Base-by-base conservation (phyloP, 2,113 vertebrate species). In the Narcine bancroftii region DNA sequence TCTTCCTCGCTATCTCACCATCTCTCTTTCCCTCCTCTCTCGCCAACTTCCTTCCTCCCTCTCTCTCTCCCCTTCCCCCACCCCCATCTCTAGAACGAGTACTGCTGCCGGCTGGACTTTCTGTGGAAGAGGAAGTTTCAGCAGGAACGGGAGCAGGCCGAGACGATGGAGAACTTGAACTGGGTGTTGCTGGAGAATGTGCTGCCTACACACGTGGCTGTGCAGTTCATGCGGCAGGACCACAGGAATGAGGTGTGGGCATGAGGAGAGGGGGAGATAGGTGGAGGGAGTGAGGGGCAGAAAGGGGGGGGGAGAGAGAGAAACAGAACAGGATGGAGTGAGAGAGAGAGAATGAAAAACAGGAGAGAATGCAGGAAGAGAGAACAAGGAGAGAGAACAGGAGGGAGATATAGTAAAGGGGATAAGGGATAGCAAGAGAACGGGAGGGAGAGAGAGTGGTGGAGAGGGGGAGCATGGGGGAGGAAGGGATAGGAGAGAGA, bases 161-260 rank as follows among this genome's bases (percentile, higher is more conserved):
- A 98, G 94, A 98, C 95, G 0, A 97, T 97, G 95, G 97, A 97
- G 94, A 98, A 97, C 60, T 94, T 98, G 81, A 98, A 98, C 93
- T 96, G 95, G 87, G 96, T 98, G n/a, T 96, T 98, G 72, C 94
- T 98, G 5, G 95, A 98, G 94, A 98, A 98, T 0, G 96, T 98
- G 45, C 95, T 98, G 50, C 98, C 98, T 0, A 95, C 95, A 0
- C 96, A 98, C 0, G 97, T 98, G 76, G 96, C 97, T 26, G 95
- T 95, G 24, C 95, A 96, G 93, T 98, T 97, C 94, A 96, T 98
- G 36, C 97, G 96, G 81, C 97, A 98, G 94, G 95, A 95, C n/a
- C 93, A 96, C 1, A 93, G 94, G 76, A 98, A 98, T 65, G 97
- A 98, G 96, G 97, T 97, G 94, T 94, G 53, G 17, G 5, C 42